A percentile compares a stretch with the other conserved stretches of the same genome.
These are phyloP conservation scores for Hydropsyche tenuis DNA, from an alignment of 1,140 invertebrate species.

Conservation along the genomic window DNA sequence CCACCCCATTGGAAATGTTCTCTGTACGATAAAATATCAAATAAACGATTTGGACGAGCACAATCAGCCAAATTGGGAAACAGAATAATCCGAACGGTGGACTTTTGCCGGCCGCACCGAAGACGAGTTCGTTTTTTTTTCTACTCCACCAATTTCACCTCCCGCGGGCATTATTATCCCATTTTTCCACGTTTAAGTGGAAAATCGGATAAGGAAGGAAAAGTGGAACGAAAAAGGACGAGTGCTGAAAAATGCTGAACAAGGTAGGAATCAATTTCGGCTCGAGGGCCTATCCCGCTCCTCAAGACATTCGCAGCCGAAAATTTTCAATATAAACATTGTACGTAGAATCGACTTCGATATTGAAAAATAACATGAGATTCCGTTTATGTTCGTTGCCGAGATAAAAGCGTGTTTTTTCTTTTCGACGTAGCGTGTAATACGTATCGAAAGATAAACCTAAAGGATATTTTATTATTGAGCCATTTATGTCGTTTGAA, in stretches of 20 bases:
- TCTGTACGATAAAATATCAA: background rate
- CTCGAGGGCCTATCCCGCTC: background rate
- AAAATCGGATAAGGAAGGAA: conserved; percentile 35
- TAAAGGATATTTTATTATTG: too few species aligned
- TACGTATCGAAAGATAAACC: too few species aligned
- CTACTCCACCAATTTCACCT: conserved; percentile 36
- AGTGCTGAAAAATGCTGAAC: conserved; percentile 32
- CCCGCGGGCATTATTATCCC: conserved; percentile 41
- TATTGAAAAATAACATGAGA: too few species aligned
- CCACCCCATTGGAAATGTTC: background rate
- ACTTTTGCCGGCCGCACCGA: background rate
- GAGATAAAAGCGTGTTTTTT: too few species aligned
- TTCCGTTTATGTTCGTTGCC: too few species aligned
- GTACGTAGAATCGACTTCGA: too few species aligned
- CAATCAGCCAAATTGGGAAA: background rate
- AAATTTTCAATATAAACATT: too few species aligned
- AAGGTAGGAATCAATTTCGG: conserved; percentile 38
- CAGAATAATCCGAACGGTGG: background rate
- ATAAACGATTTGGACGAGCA: background rate
- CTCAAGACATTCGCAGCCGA: too few species aligned
- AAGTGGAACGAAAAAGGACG: background rate
- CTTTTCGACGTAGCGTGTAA: too few species aligned
- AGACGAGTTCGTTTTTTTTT: conserved; percentile 36
- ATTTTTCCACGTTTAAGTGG: conserved; percentile 36
- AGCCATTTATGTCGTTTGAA: too few species aligned